Evolutionary conservation across 2,113 vertebrate species (phyloP).

Genomic region (Pluvialis apricaria): DNA sequence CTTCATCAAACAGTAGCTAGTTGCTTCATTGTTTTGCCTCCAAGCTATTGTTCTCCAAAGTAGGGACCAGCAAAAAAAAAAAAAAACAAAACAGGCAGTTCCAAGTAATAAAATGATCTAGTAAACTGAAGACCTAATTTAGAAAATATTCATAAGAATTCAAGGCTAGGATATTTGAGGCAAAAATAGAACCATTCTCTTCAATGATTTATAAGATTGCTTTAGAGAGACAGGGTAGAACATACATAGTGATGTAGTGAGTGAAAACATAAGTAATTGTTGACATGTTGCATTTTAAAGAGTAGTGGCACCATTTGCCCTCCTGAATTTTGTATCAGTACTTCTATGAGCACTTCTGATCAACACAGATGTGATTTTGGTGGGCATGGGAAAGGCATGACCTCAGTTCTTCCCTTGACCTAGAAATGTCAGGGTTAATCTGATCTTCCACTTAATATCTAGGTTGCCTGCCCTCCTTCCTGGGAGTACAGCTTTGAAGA

Average conservation of each 20-base stretch:
- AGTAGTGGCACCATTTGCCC: constrained; percentile 8
- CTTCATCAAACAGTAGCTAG: neutral
- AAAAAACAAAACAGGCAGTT: neutral
- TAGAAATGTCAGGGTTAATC: constrained; percentile 67
- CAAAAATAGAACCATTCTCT: constrained; percentile 75
- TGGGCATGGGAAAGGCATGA: constrained; percentile 28
- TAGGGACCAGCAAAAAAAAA: neutral
- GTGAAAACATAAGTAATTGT: constrained; percentile 62
- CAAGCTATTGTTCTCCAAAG: neutral
- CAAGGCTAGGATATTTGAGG: constrained; percentile 63
- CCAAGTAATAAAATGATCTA: constrained; percentile 49
- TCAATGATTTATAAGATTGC: constrained; percentile 79
- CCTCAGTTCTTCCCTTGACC: constrained; percentile 45
- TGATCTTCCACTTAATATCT: constrained; percentile 37
- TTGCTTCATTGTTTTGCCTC: neutral
- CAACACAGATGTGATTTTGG: constrained; percentile 46
- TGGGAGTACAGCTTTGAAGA: constrained; percentile 11
- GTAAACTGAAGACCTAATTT: constrained; percentile 70
- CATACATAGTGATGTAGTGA: constrained; percentile 65
- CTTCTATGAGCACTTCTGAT: constrained; percentile 28
- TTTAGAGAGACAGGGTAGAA: constrained; percentile 72
- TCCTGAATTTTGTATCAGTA: constrained; percentile 59
- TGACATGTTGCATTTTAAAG: constrained; percentile 43
- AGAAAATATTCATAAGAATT: constrained; percentile 68
- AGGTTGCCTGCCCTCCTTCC: constrained; percentile 37